Conservation (phyloP, 1,140 invertebrate genomes). For the Macrocentrus cingulum region DNA sequence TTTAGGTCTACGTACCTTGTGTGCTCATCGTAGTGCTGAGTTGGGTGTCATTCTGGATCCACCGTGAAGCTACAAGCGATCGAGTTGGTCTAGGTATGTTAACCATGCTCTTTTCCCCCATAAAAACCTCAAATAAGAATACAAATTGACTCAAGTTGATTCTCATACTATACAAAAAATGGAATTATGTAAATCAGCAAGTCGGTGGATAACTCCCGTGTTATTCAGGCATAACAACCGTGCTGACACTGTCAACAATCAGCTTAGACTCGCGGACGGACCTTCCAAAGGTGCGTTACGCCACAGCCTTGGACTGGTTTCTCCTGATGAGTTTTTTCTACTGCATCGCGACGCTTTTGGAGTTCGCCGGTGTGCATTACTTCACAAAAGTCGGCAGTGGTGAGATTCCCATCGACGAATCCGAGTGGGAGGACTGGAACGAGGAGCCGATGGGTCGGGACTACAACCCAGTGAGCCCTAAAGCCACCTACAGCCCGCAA, state of each 20-base stretch:
- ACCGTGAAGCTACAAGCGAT: slow-evolving; percentile 88
- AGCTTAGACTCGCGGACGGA: slow-evolving; percentile 88
- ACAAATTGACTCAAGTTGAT: too few relatives aligned
- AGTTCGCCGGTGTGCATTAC: slow-evolving; percentile 94
- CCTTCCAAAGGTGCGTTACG: slow-evolving; percentile 88
- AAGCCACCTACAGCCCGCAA: slow-evolving; percentile 42
- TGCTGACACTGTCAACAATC: slow-evolving; percentile 88
- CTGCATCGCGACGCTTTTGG: slow-evolving; percentile 87
- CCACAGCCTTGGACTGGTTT: slow-evolving; percentile 91
- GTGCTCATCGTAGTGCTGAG: slow-evolving; percentile 92
- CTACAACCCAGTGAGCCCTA: slow-evolving; percentile 38
- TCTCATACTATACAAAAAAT: too few relatives aligned
- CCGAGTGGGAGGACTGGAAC: slow-evolving; percentile 73
- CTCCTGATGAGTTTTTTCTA: slow-evolving; percentile 92
- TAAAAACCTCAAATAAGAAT: too few relatives aligned
- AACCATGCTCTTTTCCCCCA: too few relatives aligned
- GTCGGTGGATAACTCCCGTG: too few relatives aligned
- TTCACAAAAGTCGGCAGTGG: slow-evolving; percentile 88
- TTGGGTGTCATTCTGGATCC: slow-evolving; percentile 97
- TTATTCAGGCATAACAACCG: slow-evolving; percentile 89
- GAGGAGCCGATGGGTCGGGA: slow-evolving; percentile 53
- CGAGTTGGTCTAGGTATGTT: slow-evolving; percentile 69
- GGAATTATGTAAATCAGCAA: too few relatives aligned
- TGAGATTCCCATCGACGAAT: slow-evolving; percentile 76
- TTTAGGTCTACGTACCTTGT: slow-evolving; percentile 88